Base-by-base conservation (phyloP, 2,113 vertebrate genomes). In the Brevimyrus niger region DNA sequence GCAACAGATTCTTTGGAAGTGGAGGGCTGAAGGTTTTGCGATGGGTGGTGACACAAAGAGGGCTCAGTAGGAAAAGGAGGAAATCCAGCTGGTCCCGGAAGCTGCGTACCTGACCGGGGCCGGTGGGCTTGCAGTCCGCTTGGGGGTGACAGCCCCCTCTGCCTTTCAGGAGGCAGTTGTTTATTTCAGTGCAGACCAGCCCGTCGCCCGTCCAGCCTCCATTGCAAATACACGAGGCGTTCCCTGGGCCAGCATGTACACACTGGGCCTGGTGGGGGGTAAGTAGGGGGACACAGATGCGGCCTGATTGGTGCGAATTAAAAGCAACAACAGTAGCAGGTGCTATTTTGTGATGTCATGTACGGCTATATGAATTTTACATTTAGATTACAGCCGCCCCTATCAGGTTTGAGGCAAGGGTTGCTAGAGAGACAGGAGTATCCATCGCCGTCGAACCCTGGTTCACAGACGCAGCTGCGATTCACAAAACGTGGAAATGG, bases 141-240 rank as follows among this genome's bases (percentile, higher is more conserved):
- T 97, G 93, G 2, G 89, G 27, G 50, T 98, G 96, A 90, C 98
- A 99, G 91, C 95, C 96, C 1, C 98, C 97, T 76, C 96, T 95
- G 46, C 82, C 94, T 38, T 94, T 94, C 93, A 96, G 91, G 91
- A 94, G 90, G 90, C 98, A 99, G 93, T 97, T 96, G 88, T 99
- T 96, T 17, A 98, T 95, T 91, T 97, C 95, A 87, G 96, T 90
- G 3, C 98, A 99, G 87, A 92, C 90, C 11, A 91, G 94, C 2
- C 98, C 98, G 0, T 99, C 97, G 5, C 98, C 98, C 0, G 93
- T 97, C 98, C 98, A 99, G 87, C 98, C 98, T 17, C 94, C 93
- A 15, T 93, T 92, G 89, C 98, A 99, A 10, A 96, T 93, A 91
- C 96, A 96, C 2, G 93, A 96, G 15, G 92, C 93, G 0, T 91